Evolutionary conservation across 2,888 invertebrate species (phyloP), one percentile per base, ranked within the genome.

Genomic region (Drosophila prostipennis): DNA sequence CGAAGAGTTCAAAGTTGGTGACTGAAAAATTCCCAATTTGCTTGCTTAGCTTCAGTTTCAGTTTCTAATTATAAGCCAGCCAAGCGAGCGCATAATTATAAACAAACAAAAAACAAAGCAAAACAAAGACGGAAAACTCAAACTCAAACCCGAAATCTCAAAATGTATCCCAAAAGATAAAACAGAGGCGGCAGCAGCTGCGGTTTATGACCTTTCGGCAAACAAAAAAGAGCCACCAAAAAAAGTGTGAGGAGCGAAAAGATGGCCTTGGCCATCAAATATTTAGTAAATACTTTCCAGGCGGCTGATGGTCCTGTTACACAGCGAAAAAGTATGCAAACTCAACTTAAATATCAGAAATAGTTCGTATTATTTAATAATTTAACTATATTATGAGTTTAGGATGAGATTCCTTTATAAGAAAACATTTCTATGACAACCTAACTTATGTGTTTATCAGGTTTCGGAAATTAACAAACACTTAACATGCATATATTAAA

Each of bases 1-100:
- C 51, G 16, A 67, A 58, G 42, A 70, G 78, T 40, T 57, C 55
- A 55, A 68, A 65, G 40, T 74, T 71, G 59, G 48, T 53, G 59
- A 59, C 72, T 71, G 59, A 63, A 52, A 72, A 70, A 63, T 71
- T 49, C 68, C 53, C 63, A 63, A 72, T 72, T 81, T 53, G 57
- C 76, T 63, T 55, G 65, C 51, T 52, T 75, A 61, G 57, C 59
- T 74, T 71, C 54, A 65, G 55, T 68, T 74, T 71, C 54, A 65
- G 55, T 68, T 72, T 86, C 72, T 88, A 80, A 83, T 79, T 83
- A 70, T 86, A 72, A 70, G 48, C 74, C 72, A 60, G 51, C 61
- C 82, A 71, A 64, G 87, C 71, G 63, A 51, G 71, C 80, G 78
- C 84, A 83, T 86, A 82, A 82, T 83, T 82, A 82, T 83, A 86